Conservation (phyloP, 2,797 vertebrate species). For the Staurois parvus region DNA sequence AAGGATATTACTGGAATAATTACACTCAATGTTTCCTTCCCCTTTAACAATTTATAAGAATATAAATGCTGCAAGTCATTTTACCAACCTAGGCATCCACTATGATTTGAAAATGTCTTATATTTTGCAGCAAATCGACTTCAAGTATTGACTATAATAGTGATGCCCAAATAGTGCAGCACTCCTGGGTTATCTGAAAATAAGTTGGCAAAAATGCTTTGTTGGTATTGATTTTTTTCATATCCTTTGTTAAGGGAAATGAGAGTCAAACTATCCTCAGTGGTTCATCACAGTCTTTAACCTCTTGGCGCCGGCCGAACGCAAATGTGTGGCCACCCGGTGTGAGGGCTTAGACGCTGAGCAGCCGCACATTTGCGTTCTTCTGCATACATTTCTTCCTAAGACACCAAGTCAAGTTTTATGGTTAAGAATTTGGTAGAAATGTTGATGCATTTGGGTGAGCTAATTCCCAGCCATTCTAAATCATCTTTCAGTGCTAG, state of each 20-base stretch:
- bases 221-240: not conserved
- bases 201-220: not conserved
- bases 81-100: not conserved
- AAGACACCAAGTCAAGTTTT: not conserved
- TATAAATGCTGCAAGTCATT: not conserved
- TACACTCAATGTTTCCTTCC: too few relatives aligned
- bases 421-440: not conserved
- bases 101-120: not conserved
- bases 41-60: not conserved
- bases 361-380: too few relatives aligned
- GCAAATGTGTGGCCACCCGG: too few relatives aligned
- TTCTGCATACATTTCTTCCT: not conserved
- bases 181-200: not conserved
- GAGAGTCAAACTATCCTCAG: not conserved
- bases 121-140: not conserved
- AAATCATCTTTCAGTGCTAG: constrained; percentile 27
- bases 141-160: not conserved
- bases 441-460: not conserved
- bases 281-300: not conserved
- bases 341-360: too few relatives aligned
- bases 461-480: constrained; percentile 15
- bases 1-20: too few relatives aligned
- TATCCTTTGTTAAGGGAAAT: not conserved
- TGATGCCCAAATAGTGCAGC: not conserved
- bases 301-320: too few relatives aligned